Evolutionary conservation across 64 coral and sea anemone genomes (phyloP).

Genomic region (Catalaphyllia jardinei): DNA sequence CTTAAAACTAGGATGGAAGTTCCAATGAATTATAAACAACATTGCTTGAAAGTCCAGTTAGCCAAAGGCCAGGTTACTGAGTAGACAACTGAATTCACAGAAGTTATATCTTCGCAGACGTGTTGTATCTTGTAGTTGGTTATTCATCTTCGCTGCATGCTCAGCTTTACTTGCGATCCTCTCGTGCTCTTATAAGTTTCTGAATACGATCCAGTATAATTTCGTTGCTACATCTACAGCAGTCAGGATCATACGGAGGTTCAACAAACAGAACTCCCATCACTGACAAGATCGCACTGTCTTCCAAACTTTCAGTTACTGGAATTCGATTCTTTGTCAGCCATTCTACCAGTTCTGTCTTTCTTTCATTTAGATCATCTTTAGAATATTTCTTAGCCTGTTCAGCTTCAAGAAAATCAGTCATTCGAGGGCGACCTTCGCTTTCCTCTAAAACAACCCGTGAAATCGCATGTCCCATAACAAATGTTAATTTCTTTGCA

Average conservation of each 20-base stretch:
- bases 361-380: slow-evolving; percentile 60
- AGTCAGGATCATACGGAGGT: slow-evolving; percentile 78
- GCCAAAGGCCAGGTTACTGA: too few relatives aligned
- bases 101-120: too few relatives aligned
- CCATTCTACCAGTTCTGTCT: slow-evolving; percentile 71
- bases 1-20: too few relatives aligned
- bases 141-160: too few relatives aligned
- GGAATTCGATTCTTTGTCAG: slow-evolving; percentile 77
- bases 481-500: slow-evolving; percentile 24
- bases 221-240: slow-evolving; percentile 87
- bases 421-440: slow-evolving; percentile 17
- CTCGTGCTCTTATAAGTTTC: slow-evolving; percentile 58
- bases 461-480: slow-evolving; percentile 58
- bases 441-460: slow-evolving; percentile 28
- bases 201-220: slow-evolving; percentile 88
- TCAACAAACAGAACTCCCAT: slow-evolving; percentile 81
- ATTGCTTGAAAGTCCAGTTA: too few relatives aligned
- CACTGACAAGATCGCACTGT: slow-evolving; percentile 49
- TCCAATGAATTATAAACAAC: too few relatives aligned
- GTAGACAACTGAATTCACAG: too few relatives aligned
- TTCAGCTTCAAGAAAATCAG: slow-evolving; percentile 16
- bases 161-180: not conserved
- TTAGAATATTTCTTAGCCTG: slow-evolving; percentile 38
- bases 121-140: too few relatives aligned
- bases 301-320: slow-evolving; percentile 40